Conservation (phyloP, 2,888 invertebrate species). For the Torymus auratus region DNA sequence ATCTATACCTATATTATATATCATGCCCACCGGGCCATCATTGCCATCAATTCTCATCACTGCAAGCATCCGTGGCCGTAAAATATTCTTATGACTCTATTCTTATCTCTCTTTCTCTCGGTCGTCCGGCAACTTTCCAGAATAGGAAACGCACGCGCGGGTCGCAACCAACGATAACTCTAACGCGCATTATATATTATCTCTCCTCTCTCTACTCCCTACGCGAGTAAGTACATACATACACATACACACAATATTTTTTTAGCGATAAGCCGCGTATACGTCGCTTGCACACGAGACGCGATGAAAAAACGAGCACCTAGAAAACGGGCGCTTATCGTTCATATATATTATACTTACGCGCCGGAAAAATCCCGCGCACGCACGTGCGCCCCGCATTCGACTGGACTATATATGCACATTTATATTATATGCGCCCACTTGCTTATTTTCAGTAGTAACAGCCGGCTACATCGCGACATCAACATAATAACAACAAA, state of each 20-base stretch:
- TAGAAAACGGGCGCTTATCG: conserved; percentile 1
- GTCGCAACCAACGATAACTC: conserved; percentile 2
- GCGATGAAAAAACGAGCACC: neutral
- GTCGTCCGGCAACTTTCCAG: conserved; percentile 11
- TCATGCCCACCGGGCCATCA: no score
- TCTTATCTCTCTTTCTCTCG: no score
- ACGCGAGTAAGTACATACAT: no score
- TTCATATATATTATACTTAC: conserved; percentile 1
- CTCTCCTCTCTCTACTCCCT: neutral
- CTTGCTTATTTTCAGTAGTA: no score
- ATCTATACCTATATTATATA: no score
- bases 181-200: conserved; percentile 22
- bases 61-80: no score
- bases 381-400: conserved; percentile 6
- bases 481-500: no score
- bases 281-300: neutral
- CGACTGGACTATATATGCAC: neutral
- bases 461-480: no score
- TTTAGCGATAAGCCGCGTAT: no score
- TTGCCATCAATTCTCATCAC: no score
- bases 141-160: conserved; percentile 12
- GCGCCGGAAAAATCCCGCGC: conserved; percentile 21
- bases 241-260: no score
- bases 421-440: neutral
- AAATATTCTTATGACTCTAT: no score